Conservation (phyloP, 2,113 vertebrate genomes). For the Zosterops pallidus region DNA sequence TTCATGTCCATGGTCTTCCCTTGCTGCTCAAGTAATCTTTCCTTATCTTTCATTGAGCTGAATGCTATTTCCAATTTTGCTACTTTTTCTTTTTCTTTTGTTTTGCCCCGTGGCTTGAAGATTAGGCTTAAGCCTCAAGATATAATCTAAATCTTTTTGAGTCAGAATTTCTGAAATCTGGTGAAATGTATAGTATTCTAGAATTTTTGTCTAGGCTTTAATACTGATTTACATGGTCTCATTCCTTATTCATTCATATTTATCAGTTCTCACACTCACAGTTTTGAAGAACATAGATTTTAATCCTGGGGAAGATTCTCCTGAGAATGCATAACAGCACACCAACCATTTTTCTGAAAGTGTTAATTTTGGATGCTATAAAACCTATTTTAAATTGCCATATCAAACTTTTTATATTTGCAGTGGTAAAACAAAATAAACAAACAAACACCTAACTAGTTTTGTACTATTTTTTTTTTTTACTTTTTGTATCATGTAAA, state of each 20-base stretch:
- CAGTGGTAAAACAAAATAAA: background rate
- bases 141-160: background rate
- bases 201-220: background rate
- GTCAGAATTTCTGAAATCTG: background rate
- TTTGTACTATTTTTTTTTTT: background rate
- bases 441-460: background rate
- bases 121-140: background rate
- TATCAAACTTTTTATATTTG: background rate
- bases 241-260: background rate
- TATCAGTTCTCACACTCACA: background rate
- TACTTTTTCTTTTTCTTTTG: background rate
- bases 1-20: background rate
- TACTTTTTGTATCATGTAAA: background rate
- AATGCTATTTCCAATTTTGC: background rate
- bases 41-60: background rate
- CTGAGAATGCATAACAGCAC: background rate
- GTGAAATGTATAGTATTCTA: background rate
- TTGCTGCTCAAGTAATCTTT: background rate
- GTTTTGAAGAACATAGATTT: background rate
- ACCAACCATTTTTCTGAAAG: background rate
- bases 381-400: background rate
- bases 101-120: background rate
- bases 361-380: background rate
- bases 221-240: background rate
- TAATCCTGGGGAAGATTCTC: background rate